Evolutionary conservation across 2,113 vertebrate genomes (phyloP).

Genomic region (Mixornis gularis): DNA sequence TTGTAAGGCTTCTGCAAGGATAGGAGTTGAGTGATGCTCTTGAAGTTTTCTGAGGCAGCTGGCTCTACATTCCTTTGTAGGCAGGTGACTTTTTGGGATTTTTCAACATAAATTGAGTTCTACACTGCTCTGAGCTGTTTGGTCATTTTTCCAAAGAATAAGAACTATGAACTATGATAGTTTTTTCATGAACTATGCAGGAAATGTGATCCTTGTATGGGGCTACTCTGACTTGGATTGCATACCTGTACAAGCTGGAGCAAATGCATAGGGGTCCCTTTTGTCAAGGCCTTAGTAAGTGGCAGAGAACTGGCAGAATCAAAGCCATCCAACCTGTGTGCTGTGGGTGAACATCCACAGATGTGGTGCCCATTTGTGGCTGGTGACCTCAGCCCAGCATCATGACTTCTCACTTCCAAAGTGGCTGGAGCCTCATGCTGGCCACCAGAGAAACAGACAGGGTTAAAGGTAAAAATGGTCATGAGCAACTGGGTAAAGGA

Average conservation of each 20-base stretch:
- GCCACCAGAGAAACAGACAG: background rate
- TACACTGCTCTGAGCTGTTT: background rate
- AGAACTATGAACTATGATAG: no score
- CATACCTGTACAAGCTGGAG: background rate
- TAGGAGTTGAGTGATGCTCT: background rate
- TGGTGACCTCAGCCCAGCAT: background rate
- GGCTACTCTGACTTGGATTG: background rate
- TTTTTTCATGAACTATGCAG: background rate
- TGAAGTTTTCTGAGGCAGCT: background rate
- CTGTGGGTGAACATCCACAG: background rate
- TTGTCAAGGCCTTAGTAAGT: background rate
- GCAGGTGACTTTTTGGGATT: background rate
- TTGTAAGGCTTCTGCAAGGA: background rate
- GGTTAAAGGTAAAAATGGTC: background rate
- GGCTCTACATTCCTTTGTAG: background rate
- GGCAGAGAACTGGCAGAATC: background rate
- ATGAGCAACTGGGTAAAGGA: background rate
- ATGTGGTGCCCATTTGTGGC: background rate
- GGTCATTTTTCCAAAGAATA: background rate
- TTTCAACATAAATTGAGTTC: background rate
- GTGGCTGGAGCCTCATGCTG: background rate
- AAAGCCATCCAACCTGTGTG: accelerated
- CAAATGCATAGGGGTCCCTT: background rate
- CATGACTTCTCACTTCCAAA: background rate
- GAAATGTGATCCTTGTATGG: background rate